Base-by-base conservation (phyloP, 2,888 invertebrate genomes). In the Epirrita christyi region DNA sequence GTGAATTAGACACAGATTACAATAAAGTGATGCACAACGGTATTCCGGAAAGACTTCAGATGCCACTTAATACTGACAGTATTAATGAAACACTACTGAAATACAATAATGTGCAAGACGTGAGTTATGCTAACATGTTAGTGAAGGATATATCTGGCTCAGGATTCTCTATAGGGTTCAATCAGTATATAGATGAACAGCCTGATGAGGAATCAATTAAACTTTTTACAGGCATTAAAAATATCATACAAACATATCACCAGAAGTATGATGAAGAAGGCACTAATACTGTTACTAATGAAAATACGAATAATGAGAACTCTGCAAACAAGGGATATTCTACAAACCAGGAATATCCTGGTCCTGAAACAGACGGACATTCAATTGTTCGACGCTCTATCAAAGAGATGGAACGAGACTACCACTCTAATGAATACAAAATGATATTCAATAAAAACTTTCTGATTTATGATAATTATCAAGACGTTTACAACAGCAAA, bases 151-250 rank as follows among this genome's bases (percentile, higher is more conserved):
- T 91, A 11, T 86, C 81, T 58, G 88, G 86, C 0, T 78, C 86
- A 32, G 91, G 91, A 0, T 83, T 89, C 49, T 79, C 89, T 1
- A 73, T 91, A 13, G 90, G 90, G 1, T 83, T 86, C 38, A 90
- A 86, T 54, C 86, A 88, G 56, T 90, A 84, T 55, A 72, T 79
- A 0, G 88, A 84, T 52, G 81, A 83, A 60, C 75, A 80, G 6
- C 90, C 89, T 6, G 90, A 91, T 59, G 58, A 72, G 1, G 86
- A 90, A 6, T 75, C 81, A 8, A 81, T 89, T 45, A 85, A 80
- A 68, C 54, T 85, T 9, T 91, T 89, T 55, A 80, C 81, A 5
- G 85, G 86, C 0, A 53, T 90, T 50, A 85, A 89, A 71, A 80
- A 80, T 63, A 67, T 89, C 21, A 72, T 87, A 21, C 76, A 80